Evolutionary conservation across 2,888 invertebrate genomes (phyloP).

Genomic region (Microctonus aethiopoides): DNA sequence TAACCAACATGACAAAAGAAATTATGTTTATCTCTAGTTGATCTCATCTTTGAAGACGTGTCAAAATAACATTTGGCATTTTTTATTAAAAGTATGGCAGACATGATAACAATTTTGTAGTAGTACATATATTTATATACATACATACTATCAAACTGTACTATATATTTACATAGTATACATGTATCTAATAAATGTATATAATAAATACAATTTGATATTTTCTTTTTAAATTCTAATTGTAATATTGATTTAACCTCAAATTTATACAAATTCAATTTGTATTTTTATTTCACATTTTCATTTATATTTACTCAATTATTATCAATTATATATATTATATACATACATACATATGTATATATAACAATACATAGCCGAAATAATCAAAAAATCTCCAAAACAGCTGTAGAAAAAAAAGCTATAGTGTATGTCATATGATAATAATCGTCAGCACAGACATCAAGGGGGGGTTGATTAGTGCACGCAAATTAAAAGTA

Average conservation of each 20-base stretch:
- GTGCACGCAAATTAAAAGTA: not conserved
- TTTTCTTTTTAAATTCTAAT: too few relatives aligned
- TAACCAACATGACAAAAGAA: slow-evolving; percentile 1
- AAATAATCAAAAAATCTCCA: too few relatives aligned
- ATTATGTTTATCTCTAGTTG: too few relatives aligned
- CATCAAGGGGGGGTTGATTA: not conserved
- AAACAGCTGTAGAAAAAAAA: not conserved
- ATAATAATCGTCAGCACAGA: not conserved
- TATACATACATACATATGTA: not conserved
- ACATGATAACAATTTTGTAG: not conserved
- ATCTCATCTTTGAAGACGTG: slow-evolving; percentile 17
- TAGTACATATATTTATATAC: not conserved
- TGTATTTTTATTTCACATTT: too few relatives aligned
- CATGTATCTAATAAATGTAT: too few relatives aligned
- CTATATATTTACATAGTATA: too few relatives aligned
- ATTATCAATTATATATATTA: not conserved
- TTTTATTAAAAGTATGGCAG: not conserved
- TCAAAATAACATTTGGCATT: not conserved
- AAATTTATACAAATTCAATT: too few relatives aligned
- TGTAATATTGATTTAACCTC: too few relatives aligned
- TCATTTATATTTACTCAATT: too few relatives aligned
- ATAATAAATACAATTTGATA: too few relatives aligned
- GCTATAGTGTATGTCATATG: not conserved
- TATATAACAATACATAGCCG: not conserved
- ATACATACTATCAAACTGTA: not conserved